Conservation (phyloP, 2,113 vertebrate species). For the Stomatorhinus ivindoensis region DNA sequence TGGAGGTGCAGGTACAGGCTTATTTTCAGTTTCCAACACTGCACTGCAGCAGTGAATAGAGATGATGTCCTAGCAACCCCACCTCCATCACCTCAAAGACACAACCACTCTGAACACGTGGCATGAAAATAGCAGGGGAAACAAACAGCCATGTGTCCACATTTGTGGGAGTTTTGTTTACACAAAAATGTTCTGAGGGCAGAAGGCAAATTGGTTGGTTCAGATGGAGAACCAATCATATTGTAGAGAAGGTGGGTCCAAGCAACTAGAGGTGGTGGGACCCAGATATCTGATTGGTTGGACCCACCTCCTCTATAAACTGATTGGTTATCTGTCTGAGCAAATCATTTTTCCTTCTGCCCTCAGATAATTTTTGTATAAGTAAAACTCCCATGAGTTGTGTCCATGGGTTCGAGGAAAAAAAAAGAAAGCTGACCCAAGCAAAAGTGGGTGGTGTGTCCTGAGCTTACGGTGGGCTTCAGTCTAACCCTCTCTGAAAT, state of each 20-base stretch:
- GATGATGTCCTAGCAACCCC: neutral
- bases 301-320: too few species aligned
- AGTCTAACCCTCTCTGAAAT: neutral
- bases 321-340: too few species aligned
- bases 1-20: neutral
- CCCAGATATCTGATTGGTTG: too few species aligned
- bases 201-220: too few species aligned
- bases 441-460: neutral
- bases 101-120: neutral
- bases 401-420: neutral
- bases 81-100: neutral
- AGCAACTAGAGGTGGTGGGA: too few species aligned
- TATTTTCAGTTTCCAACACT: neutral
- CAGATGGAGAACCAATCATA: too few species aligned
- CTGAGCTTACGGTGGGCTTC: neutral
- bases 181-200: too few species aligned
- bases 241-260: too few species aligned
- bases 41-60: neutral
- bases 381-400: neutral
- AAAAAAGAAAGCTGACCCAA: neutral
- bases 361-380: too few species aligned
- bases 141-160: neutral
- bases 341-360: too few species aligned
- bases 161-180: too few species aligned
- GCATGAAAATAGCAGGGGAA: neutral